Conservation (phyloP, 2,797 vertebrate species). For the Hydrolagus colliei region DNA sequence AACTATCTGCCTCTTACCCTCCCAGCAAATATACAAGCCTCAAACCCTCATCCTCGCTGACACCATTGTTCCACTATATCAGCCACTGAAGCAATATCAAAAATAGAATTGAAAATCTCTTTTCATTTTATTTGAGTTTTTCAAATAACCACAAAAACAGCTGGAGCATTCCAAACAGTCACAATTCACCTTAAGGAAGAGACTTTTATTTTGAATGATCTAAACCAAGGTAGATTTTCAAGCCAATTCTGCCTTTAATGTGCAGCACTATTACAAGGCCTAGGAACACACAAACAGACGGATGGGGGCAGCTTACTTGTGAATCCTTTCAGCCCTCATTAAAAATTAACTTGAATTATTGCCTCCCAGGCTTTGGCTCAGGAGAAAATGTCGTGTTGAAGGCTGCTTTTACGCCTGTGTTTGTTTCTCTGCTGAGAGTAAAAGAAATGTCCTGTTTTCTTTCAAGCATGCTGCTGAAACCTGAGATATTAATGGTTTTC, state of each 20-base stretch:
- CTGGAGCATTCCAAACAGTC: neutral
- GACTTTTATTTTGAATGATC: conserved; percentile 1
- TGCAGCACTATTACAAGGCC: neutral
- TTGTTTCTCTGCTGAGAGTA: conserved; percentile 18
- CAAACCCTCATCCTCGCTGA: too few species aligned
- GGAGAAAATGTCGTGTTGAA: conserved; percentile 8
- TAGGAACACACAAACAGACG: conserved; percentile 14
- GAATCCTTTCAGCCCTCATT: conserved; percentile 27
- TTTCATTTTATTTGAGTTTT: too few species aligned
- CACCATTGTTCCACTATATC: too few species aligned
- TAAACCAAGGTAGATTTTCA: neutral
- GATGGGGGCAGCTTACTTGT: conserved; percentile 7
- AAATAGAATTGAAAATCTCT: too few species aligned
- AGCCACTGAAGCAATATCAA: too few species aligned
- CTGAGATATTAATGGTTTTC: conserved; percentile 30
- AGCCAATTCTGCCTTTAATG: conserved; percentile 11
- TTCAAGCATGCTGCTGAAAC: conserved; percentile 22
- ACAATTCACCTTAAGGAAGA: neutral
- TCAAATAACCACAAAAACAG: too few species aligned
- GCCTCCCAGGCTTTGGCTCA: conserved; percentile 2
- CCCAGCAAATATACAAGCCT: too few species aligned
- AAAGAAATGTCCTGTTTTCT: conserved; percentile 26
- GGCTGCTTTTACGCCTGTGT: neutral
- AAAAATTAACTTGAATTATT: conserved; percentile 31
- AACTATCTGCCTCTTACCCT: too few species aligned